phyloP scores from a whole-genome alignment of 2,113 vertebrate genomes.

The Sphyrna mokarran region DNA sequence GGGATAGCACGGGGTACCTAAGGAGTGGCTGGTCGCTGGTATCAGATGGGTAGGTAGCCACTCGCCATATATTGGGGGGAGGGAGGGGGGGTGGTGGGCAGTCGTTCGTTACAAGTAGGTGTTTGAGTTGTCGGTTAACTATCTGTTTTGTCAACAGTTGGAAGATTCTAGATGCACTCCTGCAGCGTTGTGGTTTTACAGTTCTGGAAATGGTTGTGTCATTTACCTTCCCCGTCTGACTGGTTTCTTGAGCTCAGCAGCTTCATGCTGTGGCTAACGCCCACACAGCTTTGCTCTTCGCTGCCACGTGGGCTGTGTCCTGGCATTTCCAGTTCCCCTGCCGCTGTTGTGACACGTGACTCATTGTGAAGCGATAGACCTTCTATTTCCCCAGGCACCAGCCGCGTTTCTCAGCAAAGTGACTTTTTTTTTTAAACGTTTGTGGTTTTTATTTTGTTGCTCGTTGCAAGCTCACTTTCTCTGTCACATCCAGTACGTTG shows the following conservation, averaged over 20 bases:
- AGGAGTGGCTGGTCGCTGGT: neutral
- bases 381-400: neutral
- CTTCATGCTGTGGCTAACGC: neutral
- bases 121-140: neutral
- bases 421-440: no score
- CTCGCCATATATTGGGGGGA: no score
- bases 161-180: neutral
- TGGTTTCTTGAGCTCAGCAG: neutral
- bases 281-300: neutral
- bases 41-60: neutral
- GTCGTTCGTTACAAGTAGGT: neutral
- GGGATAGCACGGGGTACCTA: no score
- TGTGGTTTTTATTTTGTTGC: neutral
- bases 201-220: neutral
- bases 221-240: neutral
- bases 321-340: neutral
- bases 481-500: neutral
- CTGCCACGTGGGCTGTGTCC: neutral
- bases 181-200: neutral
- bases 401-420: neutral
- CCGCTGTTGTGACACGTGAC: neutral
- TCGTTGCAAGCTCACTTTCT: neutral
- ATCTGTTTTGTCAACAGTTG: neutral
- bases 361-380: neutral
- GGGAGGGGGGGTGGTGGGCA: no score